Evolutionary conservation across 53 echinoderm and acorn worm species (phyloP), one percentile per base, ranked within the genome.

Genomic region (Stichopus horrens): DNA sequence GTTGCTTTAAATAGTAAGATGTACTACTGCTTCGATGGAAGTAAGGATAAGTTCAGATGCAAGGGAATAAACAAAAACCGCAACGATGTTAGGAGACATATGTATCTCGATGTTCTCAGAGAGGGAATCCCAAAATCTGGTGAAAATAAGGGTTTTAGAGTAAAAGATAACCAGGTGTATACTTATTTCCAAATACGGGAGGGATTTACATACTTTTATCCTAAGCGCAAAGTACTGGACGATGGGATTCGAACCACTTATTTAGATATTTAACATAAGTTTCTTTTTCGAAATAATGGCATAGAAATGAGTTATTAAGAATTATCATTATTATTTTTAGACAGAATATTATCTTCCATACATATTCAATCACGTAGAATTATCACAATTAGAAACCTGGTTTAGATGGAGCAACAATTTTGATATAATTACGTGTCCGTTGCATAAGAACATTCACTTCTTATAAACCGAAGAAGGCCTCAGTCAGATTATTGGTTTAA

Each of bases 171-270:
- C 59, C 59, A 59, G 2, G 2, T 59, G 8, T 59, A 9, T 59
- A 59, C 59, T 59, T 59, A 59, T 11, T 59, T 11, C 11, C 59
- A 59, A 59, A 59, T 59, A 8, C 8, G 11, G 11, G 11, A 0
- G 8, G 59, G 59, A 11, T 59, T 59, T 59, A 59, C 2, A 8
- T 9, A 59, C 54, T 84, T 93, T 9, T 93, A 93, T 54, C 65
- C 87, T 23, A 93, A 91, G 57, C 21, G 91, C 11, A 91, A 91
- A 68, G 90, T 93, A 14, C 52, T 84, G 8, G 91, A 83, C 1
- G 88, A 91, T 83, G 76, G 83, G 8, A 73, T 93, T 5, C 75
- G 90, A 7, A 93, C 93, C 4, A 91, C 91, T 5, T 91, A 93
- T 54, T 56, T 93, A 8, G 87, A 89, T 75, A 88, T 93, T 5